Percentiles rank a stretch among this genome's conserved stretches.
phyloP scores from a whole-genome alignment of 2,113 vertebrate species.

The Pseudorhombus dupliciocellatus region DNA sequence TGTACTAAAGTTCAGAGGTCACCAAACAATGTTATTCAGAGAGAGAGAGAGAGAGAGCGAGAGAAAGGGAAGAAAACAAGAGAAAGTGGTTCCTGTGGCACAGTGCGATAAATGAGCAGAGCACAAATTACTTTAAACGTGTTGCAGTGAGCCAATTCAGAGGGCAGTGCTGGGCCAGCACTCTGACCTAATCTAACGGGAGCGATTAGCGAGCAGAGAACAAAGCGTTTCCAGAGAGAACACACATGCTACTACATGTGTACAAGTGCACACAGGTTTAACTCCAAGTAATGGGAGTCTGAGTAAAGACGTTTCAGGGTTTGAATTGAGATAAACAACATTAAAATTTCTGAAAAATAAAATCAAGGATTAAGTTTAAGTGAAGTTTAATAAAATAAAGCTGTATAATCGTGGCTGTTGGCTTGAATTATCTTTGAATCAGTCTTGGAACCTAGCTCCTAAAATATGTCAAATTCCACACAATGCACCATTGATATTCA shows the following conservation, averaged over 20 bases:
- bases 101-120: conserved; percentile 48
- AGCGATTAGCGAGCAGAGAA: conserved; percentile 27
- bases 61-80: conserved; percentile 1
- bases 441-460: too few relatives aligned
- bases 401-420: too few relatives aligned
- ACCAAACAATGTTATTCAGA: conserved; percentile 25
- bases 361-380: too few relatives aligned
- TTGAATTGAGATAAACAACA: too few relatives aligned
- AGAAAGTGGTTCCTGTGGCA: conserved; percentile 35
- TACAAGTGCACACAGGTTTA: neutral
- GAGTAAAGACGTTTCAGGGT: too few relatives aligned
- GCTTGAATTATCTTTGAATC: too few relatives aligned
- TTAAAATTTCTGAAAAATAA: too few relatives aligned
- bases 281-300: neutral
- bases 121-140: conserved; percentile 60
- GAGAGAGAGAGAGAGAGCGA: neutral
- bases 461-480: too few relatives aligned
- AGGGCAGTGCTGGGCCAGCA: conserved; percentile 45
- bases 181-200: conserved; percentile 53
- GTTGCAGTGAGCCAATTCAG: conserved; percentile 47
- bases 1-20: conserved; percentile 42
- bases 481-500: neutral
- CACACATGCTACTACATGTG: neutral
- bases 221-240: conserved; percentile 15
- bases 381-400: too few relatives aligned